phyloP scores from a whole-genome alignment of 2,888 invertebrate species.

The Diaperis boleti region DNA sequence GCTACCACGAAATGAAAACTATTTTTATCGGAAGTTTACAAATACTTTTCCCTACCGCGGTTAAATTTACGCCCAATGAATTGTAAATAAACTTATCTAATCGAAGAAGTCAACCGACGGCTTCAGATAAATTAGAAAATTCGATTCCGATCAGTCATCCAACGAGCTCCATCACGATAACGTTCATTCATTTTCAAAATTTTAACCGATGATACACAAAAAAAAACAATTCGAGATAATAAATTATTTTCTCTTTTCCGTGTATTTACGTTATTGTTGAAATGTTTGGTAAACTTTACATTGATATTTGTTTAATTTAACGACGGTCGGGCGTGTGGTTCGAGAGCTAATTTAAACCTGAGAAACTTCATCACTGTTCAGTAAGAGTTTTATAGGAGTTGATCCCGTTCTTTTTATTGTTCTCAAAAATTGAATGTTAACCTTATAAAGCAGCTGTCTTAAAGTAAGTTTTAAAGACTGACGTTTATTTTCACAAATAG shows the following conservation, averaged over 20 bases:
- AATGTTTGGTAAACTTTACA: constrained; percentile 22
- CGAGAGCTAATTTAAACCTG: too few species aligned
- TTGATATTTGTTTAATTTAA: constrained; percentile 26
- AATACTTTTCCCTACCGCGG: constrained; percentile 23
- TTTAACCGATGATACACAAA: too few species aligned
- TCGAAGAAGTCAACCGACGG: constrained; percentile 4
- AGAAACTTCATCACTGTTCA: too few species aligned
- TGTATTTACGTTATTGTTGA: constrained; percentile 6
- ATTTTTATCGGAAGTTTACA: constrained; percentile 34
- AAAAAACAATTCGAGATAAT: background rate
- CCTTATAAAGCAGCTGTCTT: too few species aligned
- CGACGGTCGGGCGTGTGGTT: constrained; percentile 4
- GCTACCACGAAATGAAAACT: constrained; percentile 10
- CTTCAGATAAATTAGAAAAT: constrained; percentile 5
- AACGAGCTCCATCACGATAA: too few species aligned
- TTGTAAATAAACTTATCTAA: constrained; percentile 35
- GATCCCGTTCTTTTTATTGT: too few species aligned
- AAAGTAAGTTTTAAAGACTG: too few species aligned
- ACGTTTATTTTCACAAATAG: too few species aligned
- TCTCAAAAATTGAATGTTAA: too few species aligned
- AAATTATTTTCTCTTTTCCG: background rate
- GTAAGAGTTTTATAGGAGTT: too few species aligned
- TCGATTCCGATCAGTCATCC: background rate
- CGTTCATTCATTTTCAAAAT: too few species aligned
- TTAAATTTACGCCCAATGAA: constrained; percentile 26